phyloP scores from a whole-genome alignment of 2,113 vertebrate genomes.

The Corythornis madagascariensis region DNA sequence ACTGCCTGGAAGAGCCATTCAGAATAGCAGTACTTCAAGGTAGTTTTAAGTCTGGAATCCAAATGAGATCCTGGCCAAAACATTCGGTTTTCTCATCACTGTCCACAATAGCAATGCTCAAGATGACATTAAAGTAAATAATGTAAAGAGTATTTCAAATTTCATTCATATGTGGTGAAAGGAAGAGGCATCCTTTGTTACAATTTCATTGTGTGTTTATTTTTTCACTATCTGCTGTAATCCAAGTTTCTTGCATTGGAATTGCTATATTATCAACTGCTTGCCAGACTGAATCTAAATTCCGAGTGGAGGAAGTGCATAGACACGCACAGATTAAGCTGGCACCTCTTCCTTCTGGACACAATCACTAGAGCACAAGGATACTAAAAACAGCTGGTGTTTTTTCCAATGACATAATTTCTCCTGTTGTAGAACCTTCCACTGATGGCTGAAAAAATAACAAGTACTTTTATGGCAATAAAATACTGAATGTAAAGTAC shows the following conservation, averaged over 20 bases:
- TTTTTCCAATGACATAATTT: background rate
- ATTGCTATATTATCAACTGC: background rate
- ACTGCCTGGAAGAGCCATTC: background rate
- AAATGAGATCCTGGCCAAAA: background rate
- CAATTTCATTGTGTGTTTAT: background rate
- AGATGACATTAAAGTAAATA: background rate
- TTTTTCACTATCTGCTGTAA: background rate
- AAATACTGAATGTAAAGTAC: background rate
- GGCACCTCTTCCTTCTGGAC: background rate
- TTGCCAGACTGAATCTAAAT: background rate
- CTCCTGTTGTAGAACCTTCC: background rate
- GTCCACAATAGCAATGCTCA: background rate
- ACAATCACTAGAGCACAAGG: background rate
- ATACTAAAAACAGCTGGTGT: background rate
- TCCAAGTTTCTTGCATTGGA: background rate
- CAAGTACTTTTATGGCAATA: background rate
- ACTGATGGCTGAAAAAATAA: background rate
- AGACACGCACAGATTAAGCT: background rate
- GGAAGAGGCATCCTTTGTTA: background rate
- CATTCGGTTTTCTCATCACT: fast-evolving
- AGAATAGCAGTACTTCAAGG: background rate
- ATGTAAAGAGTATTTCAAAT: background rate
- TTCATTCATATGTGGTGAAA: background rate
- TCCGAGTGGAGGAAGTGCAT: background rate
- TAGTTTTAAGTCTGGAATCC: background rate